Conservation (phyloP, 2,888 invertebrate genomes). For the Cerastis rubricosa region DNA sequence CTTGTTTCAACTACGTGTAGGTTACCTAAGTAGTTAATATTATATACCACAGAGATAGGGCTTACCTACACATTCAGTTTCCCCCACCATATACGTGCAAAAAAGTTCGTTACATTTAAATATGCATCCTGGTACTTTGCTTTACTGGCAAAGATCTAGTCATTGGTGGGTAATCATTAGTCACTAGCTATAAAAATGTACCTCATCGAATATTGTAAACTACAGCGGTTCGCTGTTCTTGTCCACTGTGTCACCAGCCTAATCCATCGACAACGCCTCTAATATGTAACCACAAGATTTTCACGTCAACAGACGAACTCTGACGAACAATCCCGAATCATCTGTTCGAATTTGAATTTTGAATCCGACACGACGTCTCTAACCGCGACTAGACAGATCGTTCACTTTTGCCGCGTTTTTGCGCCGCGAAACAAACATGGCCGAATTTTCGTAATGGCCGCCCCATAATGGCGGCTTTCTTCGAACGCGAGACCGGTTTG, state of each 20-base stretch:
- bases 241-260: conserved; percentile 37
- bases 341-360: conserved; percentile 74
- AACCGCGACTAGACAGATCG: conserved; percentile 74
- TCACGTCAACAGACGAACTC: conserved; percentile 65
- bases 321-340: conserved; percentile 71
- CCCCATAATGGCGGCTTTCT: conserved; percentile 81
- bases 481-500: conserved; percentile 82
- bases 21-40: conserved; percentile 2
- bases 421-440: conserved; percentile 84
- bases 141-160: background rate
- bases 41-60: conserved; percentile 31
- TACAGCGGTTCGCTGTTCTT: conserved; percentile 50
- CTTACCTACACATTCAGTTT: background rate
- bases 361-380: conserved; percentile 72
- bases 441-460: conserved; percentile 87
- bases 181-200: background rate
- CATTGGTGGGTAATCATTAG: background rate
- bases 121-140: background rate
- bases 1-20: background rate
- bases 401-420: conserved; percentile 83
- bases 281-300: conserved; percentile 67
- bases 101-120: conserved; percentile 26
- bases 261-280: conserved; percentile 60
- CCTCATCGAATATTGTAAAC: background rate
- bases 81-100: conserved; percentile 26